phyloP scores from a whole-genome alignment of 2,113 vertebrate genomes.

The Argyrosomus japonicus region DNA sequence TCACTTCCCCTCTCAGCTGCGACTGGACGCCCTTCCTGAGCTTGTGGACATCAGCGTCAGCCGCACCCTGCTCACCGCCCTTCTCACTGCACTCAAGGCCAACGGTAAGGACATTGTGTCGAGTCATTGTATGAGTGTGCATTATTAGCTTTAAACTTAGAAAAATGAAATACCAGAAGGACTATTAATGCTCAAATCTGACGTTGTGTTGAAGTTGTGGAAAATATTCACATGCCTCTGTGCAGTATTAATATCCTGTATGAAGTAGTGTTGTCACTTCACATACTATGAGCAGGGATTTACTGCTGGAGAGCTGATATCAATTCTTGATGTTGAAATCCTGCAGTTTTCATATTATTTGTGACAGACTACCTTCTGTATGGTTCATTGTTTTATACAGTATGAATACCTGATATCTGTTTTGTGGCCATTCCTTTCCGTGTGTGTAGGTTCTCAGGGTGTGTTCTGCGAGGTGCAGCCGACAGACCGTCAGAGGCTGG shows the following conservation, averaged over 20 bases:
- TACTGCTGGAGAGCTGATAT: not conserved
- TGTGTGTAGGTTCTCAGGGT: slow-evolving; percentile 80
- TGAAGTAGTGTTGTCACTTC: not conserved
- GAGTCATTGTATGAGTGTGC: not conserved
- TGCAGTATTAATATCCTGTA: not conserved
- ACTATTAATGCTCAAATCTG: not conserved
- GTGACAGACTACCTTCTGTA: not conserved
- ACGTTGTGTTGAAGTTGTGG: not conserved
- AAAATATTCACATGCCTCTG: not conserved
- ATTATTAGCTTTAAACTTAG: not conserved
- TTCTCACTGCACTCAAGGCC: slow-evolving; percentile 87
- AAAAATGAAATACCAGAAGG: not conserved
- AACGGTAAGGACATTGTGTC: slow-evolving; percentile 80
- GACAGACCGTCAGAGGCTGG: slow-evolving; percentile 83
- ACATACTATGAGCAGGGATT: too few relatives aligned
- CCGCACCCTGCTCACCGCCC: slow-evolving; percentile 84
- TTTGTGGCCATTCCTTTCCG: not conserved
- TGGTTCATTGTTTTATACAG: not conserved
- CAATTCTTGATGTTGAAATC: not conserved
- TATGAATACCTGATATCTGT: not conserved
- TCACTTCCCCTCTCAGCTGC: slow-evolving; percentile 89
- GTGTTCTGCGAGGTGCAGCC: slow-evolving; percentile 90
- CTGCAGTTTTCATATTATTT: not conserved
- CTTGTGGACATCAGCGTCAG: slow-evolving; percentile 86
- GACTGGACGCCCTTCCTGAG: slow-evolving; percentile 85